Conservation (phyloP, 2,797 vertebrate genomes). For the Dromococcyx pavoninus region DNA sequence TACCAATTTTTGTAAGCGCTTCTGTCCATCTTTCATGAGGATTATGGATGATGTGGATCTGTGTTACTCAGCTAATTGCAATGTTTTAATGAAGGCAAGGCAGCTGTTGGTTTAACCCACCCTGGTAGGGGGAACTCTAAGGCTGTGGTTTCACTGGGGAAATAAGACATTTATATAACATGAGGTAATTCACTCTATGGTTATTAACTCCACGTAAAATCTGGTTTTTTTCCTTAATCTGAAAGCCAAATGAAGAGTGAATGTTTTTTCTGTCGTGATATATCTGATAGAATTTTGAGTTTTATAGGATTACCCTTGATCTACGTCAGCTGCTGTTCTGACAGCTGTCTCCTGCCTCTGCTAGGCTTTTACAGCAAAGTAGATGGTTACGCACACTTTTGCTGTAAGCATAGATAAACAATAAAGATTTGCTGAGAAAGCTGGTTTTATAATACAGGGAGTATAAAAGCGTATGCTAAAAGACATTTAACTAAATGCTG, state of each 20-base stretch:
- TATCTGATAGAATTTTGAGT: neutral
- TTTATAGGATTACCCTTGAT: neutral
- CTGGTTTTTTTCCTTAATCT: neutral
- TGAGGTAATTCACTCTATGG: rapidly evolving
- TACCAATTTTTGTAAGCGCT: neutral
- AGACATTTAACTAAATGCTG: neutral
- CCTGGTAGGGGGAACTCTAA: rapidly evolving
- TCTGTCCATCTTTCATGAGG: neutral
- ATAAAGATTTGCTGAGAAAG: neutral
- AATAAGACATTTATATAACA: neutral
- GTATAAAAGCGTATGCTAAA: neutral
- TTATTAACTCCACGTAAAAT: neutral
- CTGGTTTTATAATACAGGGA: neutral
- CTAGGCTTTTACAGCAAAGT: neutral
- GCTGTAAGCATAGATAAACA: neutral
- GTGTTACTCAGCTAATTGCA: neutral
- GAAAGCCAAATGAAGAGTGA: neutral
- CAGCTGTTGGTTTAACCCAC: neutral
- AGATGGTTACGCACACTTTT: neutral
- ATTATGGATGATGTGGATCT: neutral
- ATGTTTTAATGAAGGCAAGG: neutral
- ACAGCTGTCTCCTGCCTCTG: neutral
- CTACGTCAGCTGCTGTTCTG: neutral
- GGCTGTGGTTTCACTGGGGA: neutral
- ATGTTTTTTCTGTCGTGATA: neutral